These are phyloP conservation scores for Cyrtorhinus lividipennis DNA, from an alignment of 1,140 invertebrate genomes.

Conservation along the genomic window DNA sequence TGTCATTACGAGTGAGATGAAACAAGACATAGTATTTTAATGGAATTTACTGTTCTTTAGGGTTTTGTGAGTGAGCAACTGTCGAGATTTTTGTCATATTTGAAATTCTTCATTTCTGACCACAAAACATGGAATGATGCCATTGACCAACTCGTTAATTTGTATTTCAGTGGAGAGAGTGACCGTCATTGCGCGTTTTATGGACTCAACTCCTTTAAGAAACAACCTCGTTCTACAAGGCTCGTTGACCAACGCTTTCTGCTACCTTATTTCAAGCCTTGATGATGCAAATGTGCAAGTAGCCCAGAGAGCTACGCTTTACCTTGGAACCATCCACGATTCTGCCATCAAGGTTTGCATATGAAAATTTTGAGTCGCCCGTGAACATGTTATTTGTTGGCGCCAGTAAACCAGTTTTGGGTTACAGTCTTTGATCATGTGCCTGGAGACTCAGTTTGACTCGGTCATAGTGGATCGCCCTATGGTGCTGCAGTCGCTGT, in stretches of 20 bases:
- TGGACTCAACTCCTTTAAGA: slow-evolving; percentile 74
- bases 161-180: slow-evolving; percentile 78
- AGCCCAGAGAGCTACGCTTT: slow-evolving; percentile 81
- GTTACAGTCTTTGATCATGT: slow-evolving; percentile 63
- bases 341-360: slow-evolving; percentile 54
- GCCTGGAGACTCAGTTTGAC: slow-evolving; percentile 84
- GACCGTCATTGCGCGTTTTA: slow-evolving; percentile 78
- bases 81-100: no score
- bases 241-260: slow-evolving; percentile 91
- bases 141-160: no score
- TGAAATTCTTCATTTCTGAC: no score
- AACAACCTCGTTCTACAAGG: slow-evolving; percentile 75
- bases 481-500: slow-evolving; percentile 91
- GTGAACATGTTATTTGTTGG: no score
- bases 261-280: slow-evolving; percentile 87
- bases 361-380: no score
- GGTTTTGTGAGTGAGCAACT: no score
- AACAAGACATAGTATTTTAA: no score
- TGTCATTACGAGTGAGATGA: no score
- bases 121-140: no score
- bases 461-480: slow-evolving; percentile 89
- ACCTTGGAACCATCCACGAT: slow-evolving; percentile 87
- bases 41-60: no score
- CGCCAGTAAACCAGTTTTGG: no score
- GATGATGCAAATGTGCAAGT: slow-evolving; percentile 92